Evolutionary conservation across 2,888 invertebrate species (phyloP).

Genomic region (Drosophila cyrtoloma): DNA sequence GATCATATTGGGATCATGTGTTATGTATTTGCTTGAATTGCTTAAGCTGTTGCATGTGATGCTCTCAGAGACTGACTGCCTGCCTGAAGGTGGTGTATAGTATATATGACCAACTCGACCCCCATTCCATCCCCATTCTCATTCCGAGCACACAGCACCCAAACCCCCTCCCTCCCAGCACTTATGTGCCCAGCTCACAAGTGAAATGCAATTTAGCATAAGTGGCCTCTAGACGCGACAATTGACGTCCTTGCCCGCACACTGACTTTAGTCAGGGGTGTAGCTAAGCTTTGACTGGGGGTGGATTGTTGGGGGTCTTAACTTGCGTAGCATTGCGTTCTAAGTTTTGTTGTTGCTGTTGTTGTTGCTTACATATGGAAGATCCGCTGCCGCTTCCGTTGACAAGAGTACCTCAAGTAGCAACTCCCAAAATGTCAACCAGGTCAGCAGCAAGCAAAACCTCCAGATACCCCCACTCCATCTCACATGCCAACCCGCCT

Average conservation of each 20-base stretch:
- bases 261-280: conserved; percentile 3
- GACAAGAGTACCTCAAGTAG: conserved; percentile 15
- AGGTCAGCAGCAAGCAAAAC: conserved; percentile 49
- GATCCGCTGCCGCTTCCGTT: conserved; percentile 73
- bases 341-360: background rate
- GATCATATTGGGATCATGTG: conserved; percentile 6
- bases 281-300: background rate
- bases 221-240: conserved; percentile 77
- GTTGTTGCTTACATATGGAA: conserved; percentile 62
- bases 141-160: background rate
- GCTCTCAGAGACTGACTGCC: background rate
- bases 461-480: background rate
- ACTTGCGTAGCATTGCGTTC: conserved; percentile 2
- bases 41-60: background rate
- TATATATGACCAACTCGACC: background rate
- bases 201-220: conserved; percentile 77
- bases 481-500: background rate
- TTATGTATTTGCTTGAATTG: background rate
- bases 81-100: background rate
- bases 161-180: background rate
- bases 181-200: conserved; percentile 38
- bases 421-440: conserved; percentile 65
- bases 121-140: conserved; percentile 2
- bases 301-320: conserved; percentile 26
- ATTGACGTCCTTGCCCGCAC: conserved; percentile 63